Evolutionary conservation across 2,113 vertebrate genomes (phyloP), one percentile per base, ranked within the genome.

Genomic region (Vombatus ursinus): DNA sequence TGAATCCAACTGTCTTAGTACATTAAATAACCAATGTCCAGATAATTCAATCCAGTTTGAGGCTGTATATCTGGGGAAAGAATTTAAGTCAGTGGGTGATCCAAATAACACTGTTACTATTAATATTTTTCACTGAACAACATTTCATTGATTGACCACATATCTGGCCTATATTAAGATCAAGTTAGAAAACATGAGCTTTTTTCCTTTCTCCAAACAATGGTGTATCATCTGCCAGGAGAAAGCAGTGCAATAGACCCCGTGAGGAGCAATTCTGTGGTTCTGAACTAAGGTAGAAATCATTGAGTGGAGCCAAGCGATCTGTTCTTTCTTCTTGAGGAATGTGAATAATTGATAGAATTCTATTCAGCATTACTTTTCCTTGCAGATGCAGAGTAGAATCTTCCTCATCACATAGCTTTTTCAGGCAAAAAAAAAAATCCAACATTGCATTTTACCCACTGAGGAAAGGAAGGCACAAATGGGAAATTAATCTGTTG

Each of bases 271-370:
- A 50, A 52, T 57, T 31, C 57, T 77, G 47, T 51, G 10, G 19
- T 92, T 97, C 92, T 93, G 25, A 48, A 91, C 25, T 94, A 97
- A 96, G 51, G 22, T 50, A 97, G 90, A 97, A 97, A 84, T 97
- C 95, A 97, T 95, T 96, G 96, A 97, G 89, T 96, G 97, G 90
- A 98, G 96, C 90, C 96, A 97, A 37, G 49, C 94, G 97, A 96
- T 97, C 97, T 98, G 95, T 57, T 96, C 93, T n/a, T n/a, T 97
- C 77, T 91, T 97, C 90, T 93, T 91, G 94, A 94, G 90, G 92
- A 57, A 53, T 95, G 96, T 96, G 68, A 98, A 98, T 97, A 97
- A 98, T 95, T 98, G 90, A 98, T 97, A 54, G 48, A 51, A 52
- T 93, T 90, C 95, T 92, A 89, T 61, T 98, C 93, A 96, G 94